Evolutionary conservation across 2,113 vertebrate genomes (phyloP).

Genomic region (Poecilia latipinna): DNA sequence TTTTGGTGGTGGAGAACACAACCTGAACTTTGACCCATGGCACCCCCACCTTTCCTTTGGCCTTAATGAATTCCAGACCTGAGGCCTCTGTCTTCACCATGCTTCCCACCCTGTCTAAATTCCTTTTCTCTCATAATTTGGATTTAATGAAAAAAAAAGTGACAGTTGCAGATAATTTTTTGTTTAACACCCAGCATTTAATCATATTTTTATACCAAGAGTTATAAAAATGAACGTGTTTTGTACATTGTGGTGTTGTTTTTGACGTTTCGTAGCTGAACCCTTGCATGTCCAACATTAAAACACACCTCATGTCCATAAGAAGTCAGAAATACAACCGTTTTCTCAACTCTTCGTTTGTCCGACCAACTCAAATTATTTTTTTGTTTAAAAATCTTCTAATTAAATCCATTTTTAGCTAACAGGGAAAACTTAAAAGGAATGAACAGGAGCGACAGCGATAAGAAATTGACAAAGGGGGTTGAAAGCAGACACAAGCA

Average conservation of each 20-base stretch:
- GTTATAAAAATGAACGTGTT: no score
- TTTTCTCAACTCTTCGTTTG: no score
- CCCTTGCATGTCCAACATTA: not conserved
- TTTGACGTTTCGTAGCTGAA: not conserved
- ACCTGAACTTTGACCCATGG: conserved; percentile 68
- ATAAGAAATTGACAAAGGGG: no score
- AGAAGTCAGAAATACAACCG: not conserved
- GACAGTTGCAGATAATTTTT: not conserved
- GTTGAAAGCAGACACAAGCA: no score
- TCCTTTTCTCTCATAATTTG: not conserved
- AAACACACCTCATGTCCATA: not conserved
- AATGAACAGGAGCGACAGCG: no score
- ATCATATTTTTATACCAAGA: no score
- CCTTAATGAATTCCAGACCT: conserved; percentile 47
- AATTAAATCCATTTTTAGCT: not conserved
- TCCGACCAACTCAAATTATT: not conserved
- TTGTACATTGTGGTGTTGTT: no score
- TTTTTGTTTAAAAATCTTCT: not conserved
- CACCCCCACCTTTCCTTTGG: not conserved
- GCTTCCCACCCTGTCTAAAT: not conserved
- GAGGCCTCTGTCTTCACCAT: conserved; percentile 11
- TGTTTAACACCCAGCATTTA: not conserved
- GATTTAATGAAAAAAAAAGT: no score
- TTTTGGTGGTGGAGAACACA: conserved; percentile 45
- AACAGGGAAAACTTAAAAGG: not conserved